Conservation (phyloP, 2,797 vertebrate species). For the Chloroceryle amazona region DNA sequence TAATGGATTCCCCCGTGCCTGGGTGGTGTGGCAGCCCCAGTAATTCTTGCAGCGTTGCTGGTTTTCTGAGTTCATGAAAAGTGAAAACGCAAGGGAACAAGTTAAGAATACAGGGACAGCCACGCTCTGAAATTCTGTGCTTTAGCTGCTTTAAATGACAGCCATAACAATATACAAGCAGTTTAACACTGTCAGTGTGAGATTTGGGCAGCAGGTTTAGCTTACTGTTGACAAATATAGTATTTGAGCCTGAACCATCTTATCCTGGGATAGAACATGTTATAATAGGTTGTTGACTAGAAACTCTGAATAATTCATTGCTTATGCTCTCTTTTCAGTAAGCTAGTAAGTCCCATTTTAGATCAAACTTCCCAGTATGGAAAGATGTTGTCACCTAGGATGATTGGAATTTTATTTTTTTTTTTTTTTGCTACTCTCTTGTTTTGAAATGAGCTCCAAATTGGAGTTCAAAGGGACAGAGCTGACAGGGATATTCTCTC, state of each 20-base stretch:
- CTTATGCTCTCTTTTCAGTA: slow-evolving; percentile 1
- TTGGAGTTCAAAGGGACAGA: background rate
- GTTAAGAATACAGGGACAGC: background rate
- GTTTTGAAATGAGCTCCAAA: slow-evolving; percentile 3
- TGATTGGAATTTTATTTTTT: background rate
- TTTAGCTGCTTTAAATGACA: slow-evolving; percentile 38
- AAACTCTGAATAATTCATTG: slow-evolving; percentile 72
- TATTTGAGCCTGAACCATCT: slow-evolving; percentile 49
- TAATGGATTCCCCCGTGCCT: background rate
- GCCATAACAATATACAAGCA: slow-evolving; percentile 35
- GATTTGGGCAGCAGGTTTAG: slow-evolving; percentile 53
- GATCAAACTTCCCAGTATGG: slow-evolving; percentile 15
- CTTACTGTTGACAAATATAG: slow-evolving; percentile 67
- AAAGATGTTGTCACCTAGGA: slow-evolving; percentile 1
- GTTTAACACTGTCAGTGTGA: slow-evolving; percentile 31
- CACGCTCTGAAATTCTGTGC: slow-evolving; percentile 7
- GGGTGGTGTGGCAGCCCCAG: background rate
- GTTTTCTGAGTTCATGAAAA: background rate
- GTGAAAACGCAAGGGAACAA: slow-evolving; percentile 4
- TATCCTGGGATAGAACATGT: slow-evolving; percentile 41
- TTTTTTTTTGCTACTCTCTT: background rate
- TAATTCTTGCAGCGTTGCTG: background rate
- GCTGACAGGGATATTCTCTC: background rate
- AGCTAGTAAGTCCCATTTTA: slow-evolving; percentile 33
- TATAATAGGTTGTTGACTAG: slow-evolving; percentile 65